These are phyloP conservation scores for Epinephelus awoara DNA, from an alignment of 2,797 vertebrate genomes.

Conservation along the genomic window DNA sequence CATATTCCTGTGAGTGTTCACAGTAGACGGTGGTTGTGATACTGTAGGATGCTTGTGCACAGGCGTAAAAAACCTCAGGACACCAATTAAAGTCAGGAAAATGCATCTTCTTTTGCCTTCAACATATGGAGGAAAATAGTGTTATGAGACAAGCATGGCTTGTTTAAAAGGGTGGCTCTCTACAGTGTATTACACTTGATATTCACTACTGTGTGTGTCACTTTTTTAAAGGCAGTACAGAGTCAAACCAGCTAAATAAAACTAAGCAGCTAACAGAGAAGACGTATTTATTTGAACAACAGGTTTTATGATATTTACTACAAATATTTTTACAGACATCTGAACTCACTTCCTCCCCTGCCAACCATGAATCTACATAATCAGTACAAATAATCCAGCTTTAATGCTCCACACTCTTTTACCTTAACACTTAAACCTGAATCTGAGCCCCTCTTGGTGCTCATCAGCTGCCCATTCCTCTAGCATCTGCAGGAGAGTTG, in stretches of 20 bases:
- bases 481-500: conserved; percentile 87
- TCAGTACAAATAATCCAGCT: neutral
- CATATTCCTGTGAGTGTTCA: neutral
- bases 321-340: neutral
- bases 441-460: conserved; percentile 28
- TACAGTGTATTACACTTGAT: neutral
- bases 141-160: neutral
- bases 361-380: conserved; percentile 1
- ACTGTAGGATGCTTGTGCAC: neutral
- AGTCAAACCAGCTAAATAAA: neutral
- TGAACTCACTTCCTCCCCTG: neutral
- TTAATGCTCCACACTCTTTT: conserved; percentile 18
- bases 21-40: neutral
- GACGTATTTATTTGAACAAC: neutral
- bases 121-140: conserved; percentile 11
- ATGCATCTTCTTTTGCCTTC: neutral
- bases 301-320: neutral
- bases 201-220: neutral
- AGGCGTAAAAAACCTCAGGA: neutral
- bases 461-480: conserved; percentile 61
- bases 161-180: conserved; percentile 4
- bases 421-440: conserved; percentile 31
- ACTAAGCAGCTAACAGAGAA: neutral
- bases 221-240: neutral
- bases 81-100: conserved; percentile 1